Evolutionary conservation across 2,113 vertebrate genomes (phyloP).

Genomic region (Vulpes ferrilata): DNA sequence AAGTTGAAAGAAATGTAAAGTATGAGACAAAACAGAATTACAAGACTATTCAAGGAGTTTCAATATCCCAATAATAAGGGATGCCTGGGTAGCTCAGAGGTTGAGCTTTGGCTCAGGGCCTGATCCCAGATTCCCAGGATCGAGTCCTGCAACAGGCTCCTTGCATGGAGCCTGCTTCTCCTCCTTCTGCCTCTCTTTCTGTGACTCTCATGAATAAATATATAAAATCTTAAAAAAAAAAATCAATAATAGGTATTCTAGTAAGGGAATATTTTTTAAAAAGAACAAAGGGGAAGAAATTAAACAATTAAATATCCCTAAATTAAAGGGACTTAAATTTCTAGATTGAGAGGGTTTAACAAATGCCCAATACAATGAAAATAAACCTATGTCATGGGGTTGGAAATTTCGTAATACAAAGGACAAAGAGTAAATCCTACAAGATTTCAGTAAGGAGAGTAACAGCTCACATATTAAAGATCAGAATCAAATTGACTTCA

Average conservation of each 20-base stretch:
- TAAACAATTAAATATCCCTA: conserved; percentile 4
- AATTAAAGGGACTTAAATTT: neutral
- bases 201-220: no score
- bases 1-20: neutral
- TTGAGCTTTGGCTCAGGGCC: no score
- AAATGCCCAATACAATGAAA: neutral
- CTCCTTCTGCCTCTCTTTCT: no score
- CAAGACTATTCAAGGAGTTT: neutral
- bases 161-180: no score
- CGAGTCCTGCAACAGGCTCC: no score
- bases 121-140: no score
- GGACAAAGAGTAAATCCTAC: neutral
- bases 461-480: neutral
- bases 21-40: neutral
- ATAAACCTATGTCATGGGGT: neutral
- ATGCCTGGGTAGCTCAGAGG: no score
- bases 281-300: neutral
- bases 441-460: neutral
- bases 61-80: neutral
- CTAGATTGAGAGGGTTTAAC: neutral
- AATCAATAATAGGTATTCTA: neutral
- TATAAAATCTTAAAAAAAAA: no score
- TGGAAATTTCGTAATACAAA: neutral
- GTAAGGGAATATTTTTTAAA: neutral
- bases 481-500: neutral